Evolutionary conservation across 2,888 invertebrate genomes (phyloP), one percentile per base, ranked within the genome.

Genomic region (Lasioglossum pauxillum): DNA sequence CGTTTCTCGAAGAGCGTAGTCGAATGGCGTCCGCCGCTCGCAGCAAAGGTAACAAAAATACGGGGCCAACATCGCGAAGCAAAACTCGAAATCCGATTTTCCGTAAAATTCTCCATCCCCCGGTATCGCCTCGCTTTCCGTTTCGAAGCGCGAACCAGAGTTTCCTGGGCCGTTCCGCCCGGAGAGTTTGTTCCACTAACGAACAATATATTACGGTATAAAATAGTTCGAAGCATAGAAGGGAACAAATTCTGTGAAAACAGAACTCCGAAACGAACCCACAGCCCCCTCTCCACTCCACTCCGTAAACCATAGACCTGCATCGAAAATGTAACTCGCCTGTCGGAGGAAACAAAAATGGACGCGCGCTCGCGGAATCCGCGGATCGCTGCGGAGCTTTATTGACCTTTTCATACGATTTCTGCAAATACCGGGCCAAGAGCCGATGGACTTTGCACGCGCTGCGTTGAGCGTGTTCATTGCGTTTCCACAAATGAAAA

Each of bases 231-330:
- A 46, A 49, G 69, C 46, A 35, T 38, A 60, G 49, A 64, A 64
- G 83, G 82, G 71, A 83, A 77, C 82, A 82, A 84, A 84, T 60
- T 84, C 78, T 75, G 74, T 8, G 78, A 82, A 71, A 69, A 84
- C 82, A 74, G 49, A 74, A 57, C 69, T 71, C 71, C 53, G 53
- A 19, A 75, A 71, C 78, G 23, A 71, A 35, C 14, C 41, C 27
- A n/a, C 53, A n/a, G 1, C 1, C 53, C 23, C 53, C n/a, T 23
- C 23, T 3, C 23, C 53, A n/a, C 31, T 2, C 27, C 27, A 5
- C 27, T n/a, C 60, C 44, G 78, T 23, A 57, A 53, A 72, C 67
- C n/a, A 75, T 64, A 64, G 16, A 82, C 44, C n/a, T 57, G 27
- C 76, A 19, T 73, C 82, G 76, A 76, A 69, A 83, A 78, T 44